Percentiles rank a stretch among this genome's conserved stretches.
Evolutionary conservation across 1,140 invertebrate genomes (phyloP).

Genomic region (Bombus vancouverensis): DNA sequence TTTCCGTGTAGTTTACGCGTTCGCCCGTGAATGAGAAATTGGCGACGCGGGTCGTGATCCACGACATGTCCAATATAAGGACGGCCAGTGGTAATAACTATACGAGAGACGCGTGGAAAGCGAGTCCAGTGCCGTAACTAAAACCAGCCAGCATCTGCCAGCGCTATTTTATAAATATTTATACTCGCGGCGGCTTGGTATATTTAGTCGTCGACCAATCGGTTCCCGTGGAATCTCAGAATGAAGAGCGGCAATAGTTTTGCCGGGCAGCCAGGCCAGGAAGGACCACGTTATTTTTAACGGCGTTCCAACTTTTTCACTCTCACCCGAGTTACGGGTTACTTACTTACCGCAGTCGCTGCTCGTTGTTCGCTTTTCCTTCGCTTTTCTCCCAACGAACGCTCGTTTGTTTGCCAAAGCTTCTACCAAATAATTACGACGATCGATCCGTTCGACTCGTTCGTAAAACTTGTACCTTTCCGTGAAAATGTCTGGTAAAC

Average conservation of each 20-base stretch:
- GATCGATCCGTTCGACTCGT: slow-evolving; percentile 19
- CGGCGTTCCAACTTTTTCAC: slow-evolving; percentile 26
- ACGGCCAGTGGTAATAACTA: neutral
- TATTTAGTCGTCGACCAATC: slow-evolving; percentile 62
- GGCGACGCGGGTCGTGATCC: neutral
- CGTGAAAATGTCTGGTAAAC: too few species aligned
- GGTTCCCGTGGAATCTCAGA: slow-evolving; percentile 35
- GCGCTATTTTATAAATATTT: slow-evolving; percentile 72
- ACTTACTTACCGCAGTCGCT: neutral
- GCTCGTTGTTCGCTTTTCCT: too few species aligned
- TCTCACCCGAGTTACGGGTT: neutral
- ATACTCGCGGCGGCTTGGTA: slow-evolving; percentile 55
- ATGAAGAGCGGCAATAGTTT: slow-evolving; percentile 49
- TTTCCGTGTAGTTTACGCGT: slow-evolving; percentile 35
- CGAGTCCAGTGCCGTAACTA: slow-evolving; percentile 43
- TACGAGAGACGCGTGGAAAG: neutral
- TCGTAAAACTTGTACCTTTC: too few species aligned
- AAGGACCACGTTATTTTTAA: slow-evolving; percentile 60
- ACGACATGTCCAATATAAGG: neutral
- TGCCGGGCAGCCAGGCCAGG: neutral
- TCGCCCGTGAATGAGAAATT: neutral
- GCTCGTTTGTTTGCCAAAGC: neutral
- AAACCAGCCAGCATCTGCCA: slow-evolving; percentile 66
- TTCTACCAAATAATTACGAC: slow-evolving; percentile 17
- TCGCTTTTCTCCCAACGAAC: too few species aligned